Evolutionary conservation across 2,113 vertebrate species (phyloP).

Genomic region (Bettongia penicillata): DNA sequence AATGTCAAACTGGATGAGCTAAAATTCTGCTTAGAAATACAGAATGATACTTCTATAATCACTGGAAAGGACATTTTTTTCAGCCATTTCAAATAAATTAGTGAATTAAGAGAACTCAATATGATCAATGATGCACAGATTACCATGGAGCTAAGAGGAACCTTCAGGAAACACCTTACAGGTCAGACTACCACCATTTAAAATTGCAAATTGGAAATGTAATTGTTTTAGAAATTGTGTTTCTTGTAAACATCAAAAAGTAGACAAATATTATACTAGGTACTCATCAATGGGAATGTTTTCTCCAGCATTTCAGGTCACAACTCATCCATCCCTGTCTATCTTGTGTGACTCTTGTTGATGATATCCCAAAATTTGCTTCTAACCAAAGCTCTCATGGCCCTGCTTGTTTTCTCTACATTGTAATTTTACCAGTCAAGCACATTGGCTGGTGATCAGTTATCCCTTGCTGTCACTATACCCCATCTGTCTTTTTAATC

Average conservation of each 20-base stretch:
- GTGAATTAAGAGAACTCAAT: constrained; percentile 18
- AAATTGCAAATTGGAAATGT: constrained; percentile 30
- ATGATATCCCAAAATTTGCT: neutral
- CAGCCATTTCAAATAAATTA: constrained; percentile 21
- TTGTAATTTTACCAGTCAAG: neutral
- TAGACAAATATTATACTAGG: constrained; percentile 30
- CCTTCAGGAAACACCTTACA: constrained; percentile 3
- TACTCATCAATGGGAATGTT: constrained; percentile 37
- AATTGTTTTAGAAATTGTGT: constrained; percentile 46
- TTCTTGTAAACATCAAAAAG: constrained; percentile 56
- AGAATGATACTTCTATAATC: constrained; percentile 43
- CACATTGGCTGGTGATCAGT: neutral
- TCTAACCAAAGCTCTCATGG: neutral
- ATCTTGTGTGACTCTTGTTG: neutral
- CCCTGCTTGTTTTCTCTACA: neutral
- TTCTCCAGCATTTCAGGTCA: neutral
- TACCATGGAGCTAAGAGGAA: constrained; percentile 8
- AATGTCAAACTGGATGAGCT: constrained; percentile 13
- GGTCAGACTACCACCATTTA: constrained; percentile 54
- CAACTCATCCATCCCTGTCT: neutral
- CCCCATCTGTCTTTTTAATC: neutral
- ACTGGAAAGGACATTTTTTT: neutral
- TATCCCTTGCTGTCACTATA: neutral
- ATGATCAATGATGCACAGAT: constrained; percentile 41
- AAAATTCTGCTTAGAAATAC: constrained; percentile 25